These are phyloP conservation scores for Baronia brevicornis DNA, from an alignment of 2,888 invertebrate species.

Conservation along the genomic window DNA sequence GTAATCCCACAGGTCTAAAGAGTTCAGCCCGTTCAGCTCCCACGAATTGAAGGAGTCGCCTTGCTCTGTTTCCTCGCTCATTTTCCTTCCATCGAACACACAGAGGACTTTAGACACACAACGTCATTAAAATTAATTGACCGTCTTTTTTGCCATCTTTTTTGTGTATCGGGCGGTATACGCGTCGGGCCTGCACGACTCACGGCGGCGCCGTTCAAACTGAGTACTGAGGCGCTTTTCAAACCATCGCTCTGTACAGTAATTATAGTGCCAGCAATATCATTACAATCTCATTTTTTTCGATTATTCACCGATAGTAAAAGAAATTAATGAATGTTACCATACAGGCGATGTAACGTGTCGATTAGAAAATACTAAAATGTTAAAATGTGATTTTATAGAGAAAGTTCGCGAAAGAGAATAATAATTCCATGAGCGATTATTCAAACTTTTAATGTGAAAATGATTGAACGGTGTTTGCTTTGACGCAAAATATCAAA, in stretches of 20 bases:
- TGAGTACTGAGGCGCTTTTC: constrained; percentile 24
- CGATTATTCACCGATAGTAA: constrained; percentile 48
- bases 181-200: constrained; percentile 40
- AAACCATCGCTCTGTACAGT: constrained; percentile 32
- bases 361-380: constrained; percentile 41
- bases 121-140: constrained; percentile 33
- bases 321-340: constrained; percentile 57
- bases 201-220: constrained; percentile 40
- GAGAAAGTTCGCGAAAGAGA: constrained; percentile 53
- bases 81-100: constrained; percentile 36
- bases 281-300: constrained; percentile 61
- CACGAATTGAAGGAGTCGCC: constrained; percentile 67
- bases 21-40: constrained; percentile 77
- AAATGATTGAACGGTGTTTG: too few species aligned
- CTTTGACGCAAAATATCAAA: too few species aligned
- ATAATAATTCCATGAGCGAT: too few species aligned
- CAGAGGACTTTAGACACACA: constrained; percentile 36
- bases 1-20: constrained; percentile 90
- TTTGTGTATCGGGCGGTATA: constrained; percentile 20
- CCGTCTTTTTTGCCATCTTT: constrained; percentile 44
- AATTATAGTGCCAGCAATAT: constrained; percentile 43
- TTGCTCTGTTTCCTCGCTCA: constrained; percentile 65
- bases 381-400: constrained; percentile 30
- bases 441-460: too few species aligned
- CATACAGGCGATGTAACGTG: constrained; percentile 32